Evolutionary conservation across 2,113 vertebrate genomes (phyloP).

Genomic region (Hepsetus odoe): DNA sequence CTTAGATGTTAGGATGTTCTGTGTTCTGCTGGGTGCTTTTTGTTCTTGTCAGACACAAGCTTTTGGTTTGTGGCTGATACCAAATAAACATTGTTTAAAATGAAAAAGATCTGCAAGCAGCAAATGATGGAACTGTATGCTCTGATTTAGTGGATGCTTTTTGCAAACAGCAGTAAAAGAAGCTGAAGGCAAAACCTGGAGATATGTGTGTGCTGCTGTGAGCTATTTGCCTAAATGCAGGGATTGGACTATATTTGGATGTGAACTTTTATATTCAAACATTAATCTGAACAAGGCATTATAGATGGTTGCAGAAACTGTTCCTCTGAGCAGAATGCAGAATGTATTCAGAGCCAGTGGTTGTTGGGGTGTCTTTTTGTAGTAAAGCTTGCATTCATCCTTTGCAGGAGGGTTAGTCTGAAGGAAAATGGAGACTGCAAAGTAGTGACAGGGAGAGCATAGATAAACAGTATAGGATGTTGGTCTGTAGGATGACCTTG

Average conservation of each 20-base stretch:
- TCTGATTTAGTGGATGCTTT: background rate
- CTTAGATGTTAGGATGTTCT: background rate
- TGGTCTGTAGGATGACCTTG: no score
- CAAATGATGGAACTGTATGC: background rate
- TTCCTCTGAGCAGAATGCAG: background rate
- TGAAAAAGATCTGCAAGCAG: background rate
- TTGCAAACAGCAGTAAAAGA: conserved; percentile 2
- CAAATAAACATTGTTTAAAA: conserved; percentile 36
- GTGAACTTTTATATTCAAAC: conserved; percentile 26
- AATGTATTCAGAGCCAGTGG: no score
- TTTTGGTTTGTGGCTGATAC: conserved; percentile 4
- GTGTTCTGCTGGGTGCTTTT: background rate
- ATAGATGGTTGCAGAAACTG: background rate
- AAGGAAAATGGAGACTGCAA: no score
- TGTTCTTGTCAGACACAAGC: background rate
- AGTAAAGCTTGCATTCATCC: background rate
- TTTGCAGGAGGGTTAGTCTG: no score
- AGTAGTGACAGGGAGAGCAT: no score
- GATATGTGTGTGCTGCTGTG: conserved; percentile 14
- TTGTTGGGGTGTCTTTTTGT: background rate
- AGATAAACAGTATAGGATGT: no score
- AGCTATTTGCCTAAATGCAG: conserved; percentile 27
- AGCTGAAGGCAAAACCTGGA: conserved; percentile 20
- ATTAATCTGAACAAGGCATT: conserved; percentile 2
- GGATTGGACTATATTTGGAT: conserved; percentile 24